A percentile compares a stretch with the other conserved stretches of the same genome.
These are phyloP conservation scores for Serrognathus titanus DNA, from an alignment of 2,888 invertebrate species.

Conservation along the genomic window DNA sequence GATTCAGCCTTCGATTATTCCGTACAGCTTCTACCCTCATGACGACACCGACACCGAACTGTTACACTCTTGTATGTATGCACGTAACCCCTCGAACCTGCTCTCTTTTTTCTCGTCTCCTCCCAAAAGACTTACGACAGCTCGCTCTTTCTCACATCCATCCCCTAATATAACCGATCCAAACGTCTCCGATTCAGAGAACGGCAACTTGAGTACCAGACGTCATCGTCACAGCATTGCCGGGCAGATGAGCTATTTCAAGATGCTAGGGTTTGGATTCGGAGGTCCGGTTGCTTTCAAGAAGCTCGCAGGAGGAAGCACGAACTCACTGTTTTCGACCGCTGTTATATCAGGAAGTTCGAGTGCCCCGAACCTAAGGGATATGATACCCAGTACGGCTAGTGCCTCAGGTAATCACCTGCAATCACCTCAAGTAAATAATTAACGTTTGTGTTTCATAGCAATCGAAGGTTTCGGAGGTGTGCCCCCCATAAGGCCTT, in stretches of 20 bases:
- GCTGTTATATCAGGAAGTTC: slow-evolving; percentile 94
- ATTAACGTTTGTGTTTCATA: background rate
- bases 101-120: slow-evolving; percentile 41
- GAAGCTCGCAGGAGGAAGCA: slow-evolving; percentile 63
- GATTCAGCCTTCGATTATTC: slow-evolving; percentile 30
- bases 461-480: slow-evolving; percentile 79
- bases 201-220: slow-evolving; percentile 53
- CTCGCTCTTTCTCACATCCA: slow-evolving; percentile 42
- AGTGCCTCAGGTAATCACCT: slow-evolving; percentile 68
- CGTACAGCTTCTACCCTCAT: slow-evolving; percentile 39
- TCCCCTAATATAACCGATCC: slow-evolving; percentile 36
- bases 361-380: slow-evolving; percentile 85
- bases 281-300: slow-evolving; percentile 55
- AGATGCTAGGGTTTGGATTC: slow-evolving; percentile 79
- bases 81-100: slow-evolving; percentile 38
- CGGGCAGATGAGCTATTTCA: slow-evolving; percentile 92
- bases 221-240: slow-evolving; percentile 95
- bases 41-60: slow-evolving; percentile 24
- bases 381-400: slow-evolving; percentile 76
- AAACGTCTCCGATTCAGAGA: slow-evolving; percentile 45
- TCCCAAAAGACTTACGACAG: slow-evolving; percentile 18
- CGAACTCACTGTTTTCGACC: slow-evolving; percentile 90
- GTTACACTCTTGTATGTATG: slow-evolving; percentile 27
- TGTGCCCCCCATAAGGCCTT: slow-evolving; percentile 91
- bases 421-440: background rate